phyloP scores from a whole-genome alignment of 2,888 invertebrate species.

The Cyrtodaria siliqua region DNA sequence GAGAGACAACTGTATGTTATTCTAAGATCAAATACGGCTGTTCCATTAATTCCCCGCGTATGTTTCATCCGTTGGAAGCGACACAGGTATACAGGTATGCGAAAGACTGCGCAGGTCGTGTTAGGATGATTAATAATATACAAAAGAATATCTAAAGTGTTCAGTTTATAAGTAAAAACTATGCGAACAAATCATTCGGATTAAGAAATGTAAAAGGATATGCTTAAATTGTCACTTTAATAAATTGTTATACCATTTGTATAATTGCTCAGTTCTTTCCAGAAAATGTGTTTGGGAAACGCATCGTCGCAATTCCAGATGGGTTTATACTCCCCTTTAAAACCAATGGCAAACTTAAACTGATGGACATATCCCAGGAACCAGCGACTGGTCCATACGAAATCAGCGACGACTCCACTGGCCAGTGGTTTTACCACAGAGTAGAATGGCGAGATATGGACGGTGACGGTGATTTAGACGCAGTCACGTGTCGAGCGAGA shows the following conservation, averaged over 20 bases:
- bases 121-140: too few relatives aligned
- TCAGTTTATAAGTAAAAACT: background rate
- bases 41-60: too few relatives aligned
- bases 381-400: slow-evolving; percentile 54
- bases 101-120: too few relatives aligned
- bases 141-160: too few relatives aligned
- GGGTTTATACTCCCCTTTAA: slow-evolving; percentile 74
- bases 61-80: too few relatives aligned
- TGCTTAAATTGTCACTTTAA: too few relatives aligned
- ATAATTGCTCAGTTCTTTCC: slow-evolving; percentile 22
- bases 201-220: too few relatives aligned
- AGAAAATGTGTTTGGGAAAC: slow-evolving; percentile 59
- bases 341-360: slow-evolving; percentile 63
- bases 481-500: slow-evolving; percentile 70
- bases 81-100: too few relatives aligned
- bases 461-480: slow-evolving; percentile 72
- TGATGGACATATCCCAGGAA: slow-evolving; percentile 56
- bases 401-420: slow-evolving; percentile 48
- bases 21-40: too few relatives aligned
- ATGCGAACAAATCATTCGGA: too few relatives aligned
- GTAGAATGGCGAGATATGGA: slow-evolving; percentile 76
- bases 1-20: too few relatives aligned
- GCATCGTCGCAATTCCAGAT: slow-evolving; percentile 66
- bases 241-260: background rate
- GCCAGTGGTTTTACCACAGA: slow-evolving; percentile 74